Evolutionary conservation across 2,113 vertebrate species (phyloP), one percentile per base, ranked within the genome.

Genomic region (Alouatta palliata): DNA sequence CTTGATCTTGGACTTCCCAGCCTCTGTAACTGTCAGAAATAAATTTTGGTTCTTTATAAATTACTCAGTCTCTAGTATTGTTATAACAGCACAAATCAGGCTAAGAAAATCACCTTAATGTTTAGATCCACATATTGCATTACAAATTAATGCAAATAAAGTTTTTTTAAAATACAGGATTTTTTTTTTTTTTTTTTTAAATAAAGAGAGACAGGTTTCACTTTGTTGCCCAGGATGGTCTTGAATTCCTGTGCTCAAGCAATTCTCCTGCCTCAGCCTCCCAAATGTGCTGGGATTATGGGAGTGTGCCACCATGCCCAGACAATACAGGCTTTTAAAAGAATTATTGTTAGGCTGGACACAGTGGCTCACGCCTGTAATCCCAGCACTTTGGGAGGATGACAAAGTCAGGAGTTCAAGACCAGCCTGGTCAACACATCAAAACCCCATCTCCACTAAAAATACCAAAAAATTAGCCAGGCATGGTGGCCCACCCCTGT

Each of bases 101-200:
- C 37, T 37, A 37, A n/a, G 37, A 73, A 40, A 73, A 40, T 4
- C 77, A 83, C 45, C 45, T 80, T 91, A 61, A 77, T 37, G 49
- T 77, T 87, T 76, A 83, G 17, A 82, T n/a, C 58, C 52, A 86
- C 66, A 89, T 61, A 85, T 45, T 94, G 32, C 20, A 85, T 32
- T 56, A 92, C 14, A 84, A 93, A 64, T 66, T 21, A 96, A 85
- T 82, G 45, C 54, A 97, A 92, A 64, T 58, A 25, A 83, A 58
- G 32, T 21, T 87, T 95, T 61, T 54, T 16, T 4, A 87, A 7
- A 81, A 95, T 54, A 70, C 0, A 23, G n/a, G n/a, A n/a, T n/a
- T n/a, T n/a, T n/a, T 43, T 43, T 43, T 43, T 43, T 43, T 43
- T 43, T 43, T 43, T 43, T 43, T 43, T 43, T 43, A 30, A 6